These are phyloP conservation scores for Serinus canaria DNA, from an alignment of 2,113 vertebrate genomes.

Conservation along the genomic window DNA sequence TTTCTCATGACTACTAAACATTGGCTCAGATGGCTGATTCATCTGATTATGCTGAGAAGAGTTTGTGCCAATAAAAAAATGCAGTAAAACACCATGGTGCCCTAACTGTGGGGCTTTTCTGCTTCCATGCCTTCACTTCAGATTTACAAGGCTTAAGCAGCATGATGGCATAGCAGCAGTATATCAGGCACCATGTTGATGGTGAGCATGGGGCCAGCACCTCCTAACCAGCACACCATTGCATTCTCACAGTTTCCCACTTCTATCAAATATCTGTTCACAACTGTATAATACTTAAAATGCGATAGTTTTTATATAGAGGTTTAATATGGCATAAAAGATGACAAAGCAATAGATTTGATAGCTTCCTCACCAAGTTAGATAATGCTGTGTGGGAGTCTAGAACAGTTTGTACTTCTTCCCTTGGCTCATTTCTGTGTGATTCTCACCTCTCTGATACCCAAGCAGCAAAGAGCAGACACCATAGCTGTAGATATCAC, in stretches of 20 bases:
- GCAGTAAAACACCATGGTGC: background rate
- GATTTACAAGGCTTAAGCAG: background rate
- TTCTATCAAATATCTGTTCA: background rate
- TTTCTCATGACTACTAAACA: background rate
- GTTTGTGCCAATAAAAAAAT: background rate
- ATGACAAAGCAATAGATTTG: background rate
- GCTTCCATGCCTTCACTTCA: background rate
- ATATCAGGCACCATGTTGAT: background rate
- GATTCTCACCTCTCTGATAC: background rate
- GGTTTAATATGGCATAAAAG: background rate
- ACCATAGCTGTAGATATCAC: background rate
- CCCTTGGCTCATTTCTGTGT: background rate
- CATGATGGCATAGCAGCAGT: background rate
- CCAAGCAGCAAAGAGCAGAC: background rate
- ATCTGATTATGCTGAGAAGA: background rate
- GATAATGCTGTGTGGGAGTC: background rate
- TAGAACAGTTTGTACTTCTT: background rate
- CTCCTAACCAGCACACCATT: background rate
- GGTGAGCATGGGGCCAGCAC: background rate
- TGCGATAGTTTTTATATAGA: background rate
- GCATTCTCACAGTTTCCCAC: fast-evolving
- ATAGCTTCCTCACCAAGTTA: background rate
- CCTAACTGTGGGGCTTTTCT: background rate
- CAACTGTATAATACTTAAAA: background rate
- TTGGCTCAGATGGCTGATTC: background rate